Conservation (phyloP, 1,140 invertebrate genomes). For the Forficula auricularia region DNA sequence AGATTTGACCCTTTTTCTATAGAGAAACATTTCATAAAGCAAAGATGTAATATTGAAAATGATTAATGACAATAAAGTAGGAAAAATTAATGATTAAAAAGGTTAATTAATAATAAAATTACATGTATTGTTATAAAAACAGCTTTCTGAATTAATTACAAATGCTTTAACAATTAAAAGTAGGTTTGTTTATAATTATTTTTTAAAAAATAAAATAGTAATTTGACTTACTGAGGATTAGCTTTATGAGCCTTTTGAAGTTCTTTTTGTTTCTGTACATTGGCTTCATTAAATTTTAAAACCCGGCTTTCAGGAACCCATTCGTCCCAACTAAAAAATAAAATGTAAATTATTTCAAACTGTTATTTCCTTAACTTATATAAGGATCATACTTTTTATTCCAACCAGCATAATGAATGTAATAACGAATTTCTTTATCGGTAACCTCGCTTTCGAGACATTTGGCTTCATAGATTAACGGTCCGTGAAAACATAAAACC, state of each 20-base stretch:
- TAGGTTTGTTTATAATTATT: no score
- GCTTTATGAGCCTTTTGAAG: conserved; percentile 63
- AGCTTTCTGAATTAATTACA: not conserved
- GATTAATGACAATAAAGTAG: no score
- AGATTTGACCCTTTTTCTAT: no score
- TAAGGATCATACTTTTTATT: conserved; percentile 73
- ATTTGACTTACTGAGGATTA: conserved; percentile 9
- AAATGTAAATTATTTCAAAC: conserved; percentile 10
- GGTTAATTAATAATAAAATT: no score
- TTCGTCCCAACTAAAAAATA: conserved; percentile 80
- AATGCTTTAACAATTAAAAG: no score
- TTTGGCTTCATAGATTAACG: conserved; percentile 89
- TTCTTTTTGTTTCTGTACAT: conserved; percentile 79
- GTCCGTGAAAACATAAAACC: conserved; percentile 90
- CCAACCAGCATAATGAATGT: conserved; percentile 95
- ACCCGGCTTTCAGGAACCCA: conserved; percentile 90
- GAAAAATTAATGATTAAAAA: no score
- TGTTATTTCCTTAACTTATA: not conserved
- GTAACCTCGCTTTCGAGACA: conserved; percentile 70
- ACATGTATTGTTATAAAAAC: no score
- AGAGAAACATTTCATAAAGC: no score
- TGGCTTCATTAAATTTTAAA: conserved; percentile 80
- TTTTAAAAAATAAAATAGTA: conserved; percentile 5
- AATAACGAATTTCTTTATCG: conserved; percentile 75
- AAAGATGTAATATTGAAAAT: no score